Evolutionary conservation across 2,888 invertebrate species (phyloP).

Genomic region (Acronicta aceris): DNA sequence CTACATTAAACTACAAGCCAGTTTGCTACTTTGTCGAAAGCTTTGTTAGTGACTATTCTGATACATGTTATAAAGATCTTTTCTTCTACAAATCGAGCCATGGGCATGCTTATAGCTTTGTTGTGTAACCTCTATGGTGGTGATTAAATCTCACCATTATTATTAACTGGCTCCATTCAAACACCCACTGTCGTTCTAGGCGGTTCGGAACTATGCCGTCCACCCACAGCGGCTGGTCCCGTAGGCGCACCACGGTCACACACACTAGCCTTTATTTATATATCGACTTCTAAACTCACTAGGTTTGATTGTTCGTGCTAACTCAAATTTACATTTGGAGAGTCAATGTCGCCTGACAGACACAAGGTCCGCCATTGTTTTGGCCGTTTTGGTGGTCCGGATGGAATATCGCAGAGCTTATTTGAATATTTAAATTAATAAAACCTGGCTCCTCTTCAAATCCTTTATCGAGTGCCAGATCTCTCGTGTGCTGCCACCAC

Average conservation of each 20-base stretch:
- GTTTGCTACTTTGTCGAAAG: slow-evolving; percentile 71
- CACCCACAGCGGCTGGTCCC: slow-evolving; percentile 87
- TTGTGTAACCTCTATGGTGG: slow-evolving; percentile 87
- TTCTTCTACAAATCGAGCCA: slow-evolving; percentile 78
- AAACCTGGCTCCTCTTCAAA: slow-evolving; percentile 56
- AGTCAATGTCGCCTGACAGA: slow-evolving; percentile 84
- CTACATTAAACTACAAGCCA: slow-evolving; percentile 73
- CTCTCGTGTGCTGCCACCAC: slow-evolving; percentile 65
- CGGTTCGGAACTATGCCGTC: slow-evolving; percentile 87
- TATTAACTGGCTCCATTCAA: slow-evolving; percentile 89
- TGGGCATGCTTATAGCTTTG: slow-evolving; percentile 84
- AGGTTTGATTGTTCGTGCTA: slow-evolving; percentile 83
- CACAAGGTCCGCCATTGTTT: slow-evolving; percentile 86
- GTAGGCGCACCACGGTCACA: slow-evolving; percentile 89
- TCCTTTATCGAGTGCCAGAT: slow-evolving; percentile 59
- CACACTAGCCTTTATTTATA: slow-evolving; percentile 83
- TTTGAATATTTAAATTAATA: slow-evolving; percentile 78
- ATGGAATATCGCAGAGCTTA: slow-evolving; percentile 74
- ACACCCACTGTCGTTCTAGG: slow-evolving; percentile 88
- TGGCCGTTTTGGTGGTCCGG: slow-evolving; percentile 83
- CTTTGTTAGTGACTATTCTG: slow-evolving; percentile 83
- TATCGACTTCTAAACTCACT: slow-evolving; percentile 83
- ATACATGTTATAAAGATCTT: slow-evolving; percentile 67
- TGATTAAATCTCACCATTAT: slow-evolving; percentile 89
- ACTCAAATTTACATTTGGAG: slow-evolving; percentile 85